Base-by-base conservation (phyloP, 2,888 invertebrate genomes). In the Eilema depressum region DNA sequence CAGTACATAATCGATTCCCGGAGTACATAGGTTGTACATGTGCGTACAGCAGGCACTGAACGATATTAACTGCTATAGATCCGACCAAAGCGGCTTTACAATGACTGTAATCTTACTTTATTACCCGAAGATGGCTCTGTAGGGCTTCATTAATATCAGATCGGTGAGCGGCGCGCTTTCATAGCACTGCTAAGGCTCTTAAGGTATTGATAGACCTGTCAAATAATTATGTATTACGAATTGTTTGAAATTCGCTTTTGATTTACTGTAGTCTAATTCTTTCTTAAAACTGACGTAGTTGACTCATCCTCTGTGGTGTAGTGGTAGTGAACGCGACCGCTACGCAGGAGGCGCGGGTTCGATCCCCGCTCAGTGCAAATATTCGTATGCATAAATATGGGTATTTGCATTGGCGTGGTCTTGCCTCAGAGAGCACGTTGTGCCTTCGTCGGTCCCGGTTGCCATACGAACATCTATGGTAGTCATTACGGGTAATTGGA, bases 31-130 rank as follows among this genome's bases (percentile, higher is more conserved):
- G 57, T 14, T 28, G 60, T 69, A 68, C 71, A 61, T 69, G 71
- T 69, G 74, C 68, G 57, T n/a, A 60, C 65, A 59, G 68, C n/a
- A 73, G 56, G n/a, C 65, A 63, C 74, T 63, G 69, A 64, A 28
- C 69, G 73, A 71, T 80, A 83, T 77, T 78, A 80, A 75, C 75
- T 69, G 71, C 69, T 68, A 78, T 69, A 75, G 78, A 80, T 75
- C 78, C 78, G 69, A 63, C 74, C 74, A 76, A 76, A 79, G 83
- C 79, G 83, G 82, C 85, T 83, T 82, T 83, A 87, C 86, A 87
- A 87, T 86, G 88, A 84, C 86, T 83, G 78, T 91, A 90, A 91
- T 91, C 90, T 88, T 82, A 85, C 86, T 88, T 91, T 89, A 90
- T 90, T 88, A 86, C 89, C 78, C 78, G 75, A 79, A 82, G 87